Percentiles rank a stretch among this genome's conserved stretches.
Conservation (phyloP, 2,888 invertebrate species). For the Drosophila kanekoi region DNA sequence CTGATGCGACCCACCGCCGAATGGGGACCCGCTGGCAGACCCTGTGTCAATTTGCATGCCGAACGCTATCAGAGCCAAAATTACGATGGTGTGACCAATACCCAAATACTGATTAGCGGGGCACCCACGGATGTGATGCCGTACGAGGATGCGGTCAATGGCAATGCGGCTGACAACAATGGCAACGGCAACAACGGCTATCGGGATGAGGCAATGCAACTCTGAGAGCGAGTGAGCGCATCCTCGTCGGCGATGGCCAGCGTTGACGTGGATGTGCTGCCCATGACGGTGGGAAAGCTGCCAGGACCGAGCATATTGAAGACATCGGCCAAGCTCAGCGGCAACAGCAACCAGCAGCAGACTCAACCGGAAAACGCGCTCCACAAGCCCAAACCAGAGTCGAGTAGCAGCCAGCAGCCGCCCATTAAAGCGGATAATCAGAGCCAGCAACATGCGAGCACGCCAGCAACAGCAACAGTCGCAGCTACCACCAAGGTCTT, state of each 20-base stretch:
- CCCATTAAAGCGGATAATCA: slow-evolving; percentile 72
- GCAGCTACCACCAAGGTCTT: slow-evolving; percentile 69
- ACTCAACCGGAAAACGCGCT: slow-evolving; percentile 60
- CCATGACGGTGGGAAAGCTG: slow-evolving; percentile 57
- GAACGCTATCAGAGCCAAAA: slow-evolving; percentile 83
- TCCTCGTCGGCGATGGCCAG: slow-evolving; percentile 62
- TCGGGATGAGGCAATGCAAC: slow-evolving; percentile 81
- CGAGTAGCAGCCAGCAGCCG: slow-evolving; percentile 78
- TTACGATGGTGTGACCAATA: slow-evolving; percentile 86
- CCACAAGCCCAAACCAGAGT: slow-evolving; percentile 34
- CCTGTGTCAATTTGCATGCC: slow-evolving; percentile 81
- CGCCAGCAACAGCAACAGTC: slow-evolving; percentile 39
- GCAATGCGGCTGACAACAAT: slow-evolving; percentile 22
- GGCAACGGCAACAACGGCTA: slow-evolving; percentile 54
- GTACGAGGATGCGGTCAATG: slow-evolving; percentile 60
- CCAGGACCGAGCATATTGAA: slow-evolving; percentile 86
- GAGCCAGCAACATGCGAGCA: slow-evolving; percentile 54
- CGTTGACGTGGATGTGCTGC: slow-evolving; percentile 54
- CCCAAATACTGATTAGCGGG: slow-evolving; percentile 85
- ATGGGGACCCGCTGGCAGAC: slow-evolving; percentile 88
- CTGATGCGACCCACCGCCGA: slow-evolving; percentile 89
- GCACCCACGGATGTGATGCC: slow-evolving; percentile 57
- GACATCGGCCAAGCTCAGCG: slow-evolving; percentile 64
- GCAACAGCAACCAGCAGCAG: slow-evolving; percentile 55
- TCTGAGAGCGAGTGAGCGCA: slow-evolving; percentile 87